Evolutionary conservation across 2,888 invertebrate genomes (phyloP).

Genomic region (Pyrrhosoma nymphula): DNA sequence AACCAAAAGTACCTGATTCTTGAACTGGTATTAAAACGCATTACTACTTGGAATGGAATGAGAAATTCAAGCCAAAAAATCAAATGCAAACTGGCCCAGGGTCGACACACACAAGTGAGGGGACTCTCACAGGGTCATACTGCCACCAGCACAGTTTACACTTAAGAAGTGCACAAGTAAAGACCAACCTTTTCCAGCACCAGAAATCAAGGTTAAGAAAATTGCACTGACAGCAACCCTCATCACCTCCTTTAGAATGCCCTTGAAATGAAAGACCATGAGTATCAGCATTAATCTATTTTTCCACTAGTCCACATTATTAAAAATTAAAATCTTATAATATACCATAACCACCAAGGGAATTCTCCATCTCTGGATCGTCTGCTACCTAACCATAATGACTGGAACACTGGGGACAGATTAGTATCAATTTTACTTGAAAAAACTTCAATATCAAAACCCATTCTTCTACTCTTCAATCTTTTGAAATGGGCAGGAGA

Average conservation of each 20-base stretch:
- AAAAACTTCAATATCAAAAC: not conserved
- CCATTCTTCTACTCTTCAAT: no score
- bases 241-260: conserved; percentile 64
- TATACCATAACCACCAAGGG: not conserved
- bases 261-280: conserved; percentile 50
- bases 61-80: not conserved
- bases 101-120: not conserved
- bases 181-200: conserved; percentile 65
- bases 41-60: not conserved
- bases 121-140: not conserved
- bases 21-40: no score
- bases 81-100: not conserved
- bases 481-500: not conserved
- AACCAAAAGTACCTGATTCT: not conserved
- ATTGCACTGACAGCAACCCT: conserved; percentile 64
- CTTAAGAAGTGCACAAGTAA: conserved; percentile 38
- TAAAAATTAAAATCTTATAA: not conserved
- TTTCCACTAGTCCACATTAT: not conserved
- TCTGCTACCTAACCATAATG: not conserved
- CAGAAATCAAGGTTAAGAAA: conserved; percentile 62
- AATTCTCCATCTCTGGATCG: not conserved
- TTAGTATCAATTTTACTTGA: not conserved
- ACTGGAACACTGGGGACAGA: not conserved
- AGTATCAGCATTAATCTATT: conserved; percentile 16
- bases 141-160: not conserved